A percentile compares a stretch with the other conserved stretches of the same genome.
Conservation (phyloP, 2,888 invertebrate species). For the Ryuthela nishihirai region DNA sequence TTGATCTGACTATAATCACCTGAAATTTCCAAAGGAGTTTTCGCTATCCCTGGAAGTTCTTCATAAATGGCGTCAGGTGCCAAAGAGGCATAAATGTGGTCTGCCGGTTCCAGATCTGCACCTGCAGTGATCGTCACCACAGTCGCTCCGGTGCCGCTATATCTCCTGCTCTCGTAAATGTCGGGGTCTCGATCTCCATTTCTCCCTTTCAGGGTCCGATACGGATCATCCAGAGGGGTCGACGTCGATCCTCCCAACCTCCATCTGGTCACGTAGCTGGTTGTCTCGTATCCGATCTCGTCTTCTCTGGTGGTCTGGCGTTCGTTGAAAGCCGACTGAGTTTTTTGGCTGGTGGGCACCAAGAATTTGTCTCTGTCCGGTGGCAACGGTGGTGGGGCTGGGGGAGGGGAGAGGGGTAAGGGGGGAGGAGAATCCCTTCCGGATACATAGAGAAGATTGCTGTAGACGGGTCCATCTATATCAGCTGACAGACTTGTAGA, state of each 20-base stretch:
- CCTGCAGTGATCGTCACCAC: slow-evolving; percentile 24
- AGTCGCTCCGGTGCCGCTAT: slow-evolving; percentile 21
- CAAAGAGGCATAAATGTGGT: slow-evolving; percentile 18
- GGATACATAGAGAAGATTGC: slow-evolving; percentile 25
- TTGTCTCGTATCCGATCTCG: background rate
- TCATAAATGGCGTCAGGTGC: slow-evolving; percentile 20
- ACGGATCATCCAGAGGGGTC: too few species aligned
- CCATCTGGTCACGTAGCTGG: background rate
- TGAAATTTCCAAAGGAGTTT: background rate
- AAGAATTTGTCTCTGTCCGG: slow-evolving; percentile 1
- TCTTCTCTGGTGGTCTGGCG: background rate
- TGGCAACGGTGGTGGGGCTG: slow-evolving; percentile 18
- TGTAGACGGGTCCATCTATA: slow-evolving; percentile 19
- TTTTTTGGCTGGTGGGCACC: background rate
- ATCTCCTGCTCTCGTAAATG: slow-evolving; percentile 28
- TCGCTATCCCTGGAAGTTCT: slow-evolving; percentile 5
- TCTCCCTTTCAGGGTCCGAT: background rate
- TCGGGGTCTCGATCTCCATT: background rate
- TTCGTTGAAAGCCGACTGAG: background rate
- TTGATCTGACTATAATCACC: too few species aligned
- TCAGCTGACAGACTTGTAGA: too few species aligned
- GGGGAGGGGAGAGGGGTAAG: slow-evolving; percentile 11
- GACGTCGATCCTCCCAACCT: background rate
- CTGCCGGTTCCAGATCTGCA: background rate
- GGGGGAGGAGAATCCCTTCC: slow-evolving; percentile 17